Base-by-base conservation (phyloP, 2,797 vertebrate genomes). In the Acestrorhynchus altus region DNA sequence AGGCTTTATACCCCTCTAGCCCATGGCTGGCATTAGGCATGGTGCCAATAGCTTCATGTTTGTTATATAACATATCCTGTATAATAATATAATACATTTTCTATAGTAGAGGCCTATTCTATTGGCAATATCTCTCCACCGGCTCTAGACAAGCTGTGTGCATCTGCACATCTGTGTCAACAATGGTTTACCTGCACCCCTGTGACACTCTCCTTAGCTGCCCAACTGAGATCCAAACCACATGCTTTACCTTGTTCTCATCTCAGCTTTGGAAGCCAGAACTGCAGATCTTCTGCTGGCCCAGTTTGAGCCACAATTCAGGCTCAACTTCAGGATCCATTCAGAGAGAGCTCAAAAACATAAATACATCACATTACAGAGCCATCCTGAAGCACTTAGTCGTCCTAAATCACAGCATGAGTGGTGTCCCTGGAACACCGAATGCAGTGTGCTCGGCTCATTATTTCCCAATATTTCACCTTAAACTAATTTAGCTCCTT, bases 391-490 rank as follows among this genome's bases (percentile, higher is more conserved):
- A 76, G 67, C 69, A 71, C 59, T 80, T 59, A 80, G 44, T 8
- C 26, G 31, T 80, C 63, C 49, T 76, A 76, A 79, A 83, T 80
- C 57, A 74, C 16, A 42, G 51, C 22, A 57, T 51, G 42, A 66
- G 70, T 70, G 49, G 42, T 15, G 22, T 42, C 49, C 67, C 56
- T 71, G 71, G 66, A 80, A 80, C 72, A n/a, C 52, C 13, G 12
- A 42, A 35, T 35, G 54, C 12, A 31, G n/a, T 13, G 16, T 49
- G 59, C 72, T 44, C 64, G 63, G 49, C 44, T 77, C 56, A 20
- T 52, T 77, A 71, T 75, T 78, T 68, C 82, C 52, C 75, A 80
- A 81, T 54, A 72, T 80, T 80, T 59, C 57, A 80, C 70, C 78
- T 76, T 74, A 75, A 42, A 72, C 70, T 80, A 59, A 80, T 76